Percentiles rank a stretch among this genome's conserved stretches.
Conservation (phyloP, 2,113 vertebrate species). For the Connochaetes taurinus region DNA sequence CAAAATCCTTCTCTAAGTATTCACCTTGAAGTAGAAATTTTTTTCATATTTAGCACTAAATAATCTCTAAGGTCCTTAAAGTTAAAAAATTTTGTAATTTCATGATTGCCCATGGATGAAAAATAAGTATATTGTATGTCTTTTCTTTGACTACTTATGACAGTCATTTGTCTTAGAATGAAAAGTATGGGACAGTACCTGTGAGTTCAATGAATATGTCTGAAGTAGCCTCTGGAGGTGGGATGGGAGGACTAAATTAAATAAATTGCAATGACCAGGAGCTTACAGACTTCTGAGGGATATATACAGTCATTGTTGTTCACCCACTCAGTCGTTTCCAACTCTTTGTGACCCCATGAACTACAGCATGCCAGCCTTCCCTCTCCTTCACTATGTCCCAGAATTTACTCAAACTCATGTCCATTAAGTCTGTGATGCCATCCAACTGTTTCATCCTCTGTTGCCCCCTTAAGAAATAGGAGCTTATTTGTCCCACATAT, state of each 20-base stretch:
- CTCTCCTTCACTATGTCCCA: neutral
- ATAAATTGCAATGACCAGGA: neutral
- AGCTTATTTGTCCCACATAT: neutral
- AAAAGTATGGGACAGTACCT: neutral
- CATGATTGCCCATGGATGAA: neutral
- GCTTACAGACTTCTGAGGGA: neutral
- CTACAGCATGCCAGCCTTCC: neutral
- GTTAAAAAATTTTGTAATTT: slow-evolving; percentile 23
- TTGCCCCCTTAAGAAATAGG: neutral
- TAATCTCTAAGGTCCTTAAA: neutral
- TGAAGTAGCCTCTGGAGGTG: neutral
- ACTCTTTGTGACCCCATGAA: neutral
- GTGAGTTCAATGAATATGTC: neutral
- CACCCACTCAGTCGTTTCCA: neutral
- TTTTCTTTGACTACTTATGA: neutral
- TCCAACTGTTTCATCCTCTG: neutral
- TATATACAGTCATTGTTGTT: neutral
- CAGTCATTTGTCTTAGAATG: slow-evolving; percentile 3
- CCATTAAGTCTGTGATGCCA: neutral
- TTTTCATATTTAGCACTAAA: slow-evolving; percentile 3
- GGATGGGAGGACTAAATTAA: neutral
- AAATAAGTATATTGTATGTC: neutral
- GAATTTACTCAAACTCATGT: neutral
- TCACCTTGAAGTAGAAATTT: neutral
- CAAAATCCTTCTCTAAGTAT: neutral